A percentile compares a stretch with the other conserved stretches of the same genome.
Conservation (phyloP, 2,888 invertebrate species). For the Rhagium mordax region DNA sequence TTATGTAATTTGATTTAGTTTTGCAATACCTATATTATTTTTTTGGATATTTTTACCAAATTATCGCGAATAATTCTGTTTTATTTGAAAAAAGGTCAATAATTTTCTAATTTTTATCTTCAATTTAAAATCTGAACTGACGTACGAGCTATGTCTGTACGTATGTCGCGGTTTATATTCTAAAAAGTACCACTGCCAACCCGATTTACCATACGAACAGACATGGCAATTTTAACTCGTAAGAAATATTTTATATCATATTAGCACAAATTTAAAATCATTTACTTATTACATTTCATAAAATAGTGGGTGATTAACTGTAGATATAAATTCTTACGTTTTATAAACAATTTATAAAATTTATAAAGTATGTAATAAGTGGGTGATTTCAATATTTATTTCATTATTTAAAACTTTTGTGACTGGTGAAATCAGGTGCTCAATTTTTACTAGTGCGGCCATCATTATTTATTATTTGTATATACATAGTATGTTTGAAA, state of each 20-base stretch:
- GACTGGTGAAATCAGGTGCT: conserved; percentile 66
- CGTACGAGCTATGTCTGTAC: conserved; percentile 57
- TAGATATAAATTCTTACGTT: conserved; percentile 33
- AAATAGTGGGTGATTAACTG: conserved; percentile 22
- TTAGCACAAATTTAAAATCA: conserved; percentile 39
- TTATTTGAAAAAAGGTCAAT: too few relatives aligned
- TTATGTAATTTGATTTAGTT: too few relatives aligned
- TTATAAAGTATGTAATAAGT: conserved; percentile 43
- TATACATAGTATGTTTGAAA: conserved; percentile 17
- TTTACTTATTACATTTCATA: conserved; percentile 37
- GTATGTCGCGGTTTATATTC: conserved; percentile 65
- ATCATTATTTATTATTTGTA: conserved; percentile 41
- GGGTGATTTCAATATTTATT: conserved; percentile 41
- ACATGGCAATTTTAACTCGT: conserved; percentile 50
- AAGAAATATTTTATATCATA: conserved; percentile 31
- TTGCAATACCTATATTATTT: too few relatives aligned
- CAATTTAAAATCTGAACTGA: conserved; percentile 46
- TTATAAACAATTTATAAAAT: conserved; percentile 38
- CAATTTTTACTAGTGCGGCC: conserved; percentile 67
- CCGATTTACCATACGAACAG: conserved; percentile 64
- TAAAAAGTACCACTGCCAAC: conserved; percentile 68
- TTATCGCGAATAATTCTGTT: background rate
- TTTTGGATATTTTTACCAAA: background rate
- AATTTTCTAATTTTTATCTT: background rate
- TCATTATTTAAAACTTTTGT: conserved; percentile 49